Conservation (phyloP, 1,140 invertebrate species). For the Physella acuta region DNA sequence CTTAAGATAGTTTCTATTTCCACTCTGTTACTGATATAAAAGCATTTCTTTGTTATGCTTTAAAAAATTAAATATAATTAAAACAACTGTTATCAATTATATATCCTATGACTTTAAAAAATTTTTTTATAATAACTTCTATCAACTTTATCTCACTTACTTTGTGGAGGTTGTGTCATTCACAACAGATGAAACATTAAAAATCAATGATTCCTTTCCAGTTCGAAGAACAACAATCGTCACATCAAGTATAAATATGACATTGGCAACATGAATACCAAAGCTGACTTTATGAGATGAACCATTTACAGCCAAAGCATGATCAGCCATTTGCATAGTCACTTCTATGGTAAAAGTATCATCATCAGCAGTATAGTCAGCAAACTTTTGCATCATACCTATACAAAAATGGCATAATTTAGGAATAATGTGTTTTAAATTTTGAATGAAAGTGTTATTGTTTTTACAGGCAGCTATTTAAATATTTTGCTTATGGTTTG, state of each 20-base stretch:
- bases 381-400: conserved; percentile 34
- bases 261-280: conserved; percentile 33
- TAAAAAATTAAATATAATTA: neutral
- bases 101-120: neutral
- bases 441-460: too few relatives aligned
- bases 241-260: conserved; percentile 32
- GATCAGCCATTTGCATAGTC: conserved; percentile 42
- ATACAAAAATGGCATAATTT: neutral
- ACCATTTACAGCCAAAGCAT: conserved; percentile 17
- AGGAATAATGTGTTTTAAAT: too few relatives aligned
- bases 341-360: conserved; percentile 39
- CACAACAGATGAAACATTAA: conserved; percentile 32
- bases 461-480: too few relatives aligned
- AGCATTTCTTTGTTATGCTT: neutral
- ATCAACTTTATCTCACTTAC: conserved; percentile 22
- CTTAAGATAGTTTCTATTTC: conserved; percentile 29
- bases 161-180: conserved; percentile 30
- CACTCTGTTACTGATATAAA: neutral
- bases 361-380: conserved; percentile 31
- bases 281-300: conserved; percentile 33
- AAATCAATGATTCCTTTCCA: conserved; percentile 29
- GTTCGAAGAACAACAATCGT: conserved; percentile 30
- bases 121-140: neutral
- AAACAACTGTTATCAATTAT: neutral
- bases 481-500: too few relatives aligned